phyloP scores from a whole-genome alignment of 2,113 vertebrate genomes.

The Anoplopoma fimbria region DNA sequence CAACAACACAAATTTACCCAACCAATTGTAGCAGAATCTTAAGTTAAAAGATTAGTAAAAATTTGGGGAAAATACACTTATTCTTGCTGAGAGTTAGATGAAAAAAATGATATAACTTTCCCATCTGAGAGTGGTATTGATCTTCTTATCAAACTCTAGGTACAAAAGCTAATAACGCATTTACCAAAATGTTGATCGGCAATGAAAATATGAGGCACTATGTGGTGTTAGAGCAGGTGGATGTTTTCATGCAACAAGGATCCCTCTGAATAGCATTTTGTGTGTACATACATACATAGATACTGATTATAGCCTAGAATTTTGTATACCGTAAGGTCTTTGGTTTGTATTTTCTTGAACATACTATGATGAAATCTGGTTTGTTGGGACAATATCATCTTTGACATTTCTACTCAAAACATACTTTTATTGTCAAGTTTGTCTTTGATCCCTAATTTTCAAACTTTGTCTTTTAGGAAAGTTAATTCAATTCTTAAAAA shows the following conservation, averaged over 20 bases:
- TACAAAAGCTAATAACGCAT: not conserved
- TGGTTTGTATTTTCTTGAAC: not conserved
- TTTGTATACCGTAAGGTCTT: not conserved
- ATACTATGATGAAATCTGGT: not conserved
- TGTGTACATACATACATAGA: not conserved
- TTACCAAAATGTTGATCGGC: not conserved
- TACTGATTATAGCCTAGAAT: not conserved
- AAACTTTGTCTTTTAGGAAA: not conserved
- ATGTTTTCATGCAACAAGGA: constrained; percentile 7
- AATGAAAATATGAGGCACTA: not conserved
- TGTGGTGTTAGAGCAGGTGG: not conserved
- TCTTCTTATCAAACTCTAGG: not conserved
- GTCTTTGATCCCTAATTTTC: not conserved
- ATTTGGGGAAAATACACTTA: not conserved
- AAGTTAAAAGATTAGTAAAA: not conserved
- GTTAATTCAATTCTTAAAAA: not conserved
- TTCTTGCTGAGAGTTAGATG: not conserved
- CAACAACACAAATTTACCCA: not conserved
- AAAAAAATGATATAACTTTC: not conserved
- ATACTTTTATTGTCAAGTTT: not conserved
- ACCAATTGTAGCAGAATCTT: not conserved
- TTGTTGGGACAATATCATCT: not conserved
- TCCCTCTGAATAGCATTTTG: constrained; percentile 8
- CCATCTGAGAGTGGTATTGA: not conserved
- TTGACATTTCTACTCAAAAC: not conserved